phyloP scores from a whole-genome alignment of 1,140 invertebrate genomes.

The Stegodyphus dumicola region DNA sequence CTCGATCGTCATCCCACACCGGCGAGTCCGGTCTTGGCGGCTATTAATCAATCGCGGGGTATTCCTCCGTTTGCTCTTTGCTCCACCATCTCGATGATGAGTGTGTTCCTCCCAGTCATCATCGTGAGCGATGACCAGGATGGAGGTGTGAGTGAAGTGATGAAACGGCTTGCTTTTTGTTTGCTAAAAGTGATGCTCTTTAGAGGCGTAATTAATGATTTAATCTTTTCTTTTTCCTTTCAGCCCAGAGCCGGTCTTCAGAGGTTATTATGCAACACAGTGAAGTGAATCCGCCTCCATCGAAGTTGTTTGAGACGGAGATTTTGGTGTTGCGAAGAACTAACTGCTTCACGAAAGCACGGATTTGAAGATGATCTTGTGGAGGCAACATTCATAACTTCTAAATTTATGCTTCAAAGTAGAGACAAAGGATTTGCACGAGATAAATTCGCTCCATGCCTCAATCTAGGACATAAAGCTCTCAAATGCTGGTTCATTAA shows the following conservation, averaged over 20 bases:
- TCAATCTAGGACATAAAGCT: too few species aligned
- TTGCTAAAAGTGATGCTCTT: slow-evolving; percentile 42
- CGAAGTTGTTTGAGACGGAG: too few species aligned
- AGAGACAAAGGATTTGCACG: too few species aligned
- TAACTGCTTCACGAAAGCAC: too few species aligned
- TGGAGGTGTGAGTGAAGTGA: slow-evolving; percentile 34
- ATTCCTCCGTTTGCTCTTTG: neutral
- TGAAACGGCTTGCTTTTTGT: slow-evolving; percentile 43
- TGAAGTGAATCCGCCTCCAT: too few species aligned
- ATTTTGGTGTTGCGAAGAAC: too few species aligned
- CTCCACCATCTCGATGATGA: neutral
- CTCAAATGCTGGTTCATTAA: too few species aligned
- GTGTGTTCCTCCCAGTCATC: neutral
- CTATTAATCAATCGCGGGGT: slow-evolving; percentile 12
- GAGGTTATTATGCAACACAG: too few species aligned
- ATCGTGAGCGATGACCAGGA: slow-evolving; percentile 26
- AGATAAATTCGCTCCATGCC: too few species aligned
- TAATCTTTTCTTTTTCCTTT: slow-evolving; percentile 23
- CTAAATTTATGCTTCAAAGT: too few species aligned
- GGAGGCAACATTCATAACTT: too few species aligned
- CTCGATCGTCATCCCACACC: neutral
- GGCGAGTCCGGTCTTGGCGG: neutral
- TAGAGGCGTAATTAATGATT: slow-evolving; percentile 37
- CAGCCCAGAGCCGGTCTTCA: neutral
- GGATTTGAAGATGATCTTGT: too few species aligned